These are phyloP conservation scores for Xenotilapia caudafasciata DNA, from an alignment of 2,113 vertebrate genomes.

Conservation along the genomic window DNA sequence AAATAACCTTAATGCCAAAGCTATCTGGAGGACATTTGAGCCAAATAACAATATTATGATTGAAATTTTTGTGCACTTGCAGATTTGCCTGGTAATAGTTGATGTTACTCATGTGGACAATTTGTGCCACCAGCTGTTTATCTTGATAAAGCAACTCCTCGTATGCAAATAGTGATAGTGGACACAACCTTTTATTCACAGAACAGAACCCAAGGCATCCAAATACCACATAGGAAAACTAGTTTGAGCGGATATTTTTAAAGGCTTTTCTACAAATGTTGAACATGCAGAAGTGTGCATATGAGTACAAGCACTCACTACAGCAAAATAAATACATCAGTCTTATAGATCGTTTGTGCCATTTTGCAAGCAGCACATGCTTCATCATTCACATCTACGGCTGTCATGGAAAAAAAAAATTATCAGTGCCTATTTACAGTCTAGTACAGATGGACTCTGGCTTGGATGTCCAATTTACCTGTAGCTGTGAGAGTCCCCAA, in stretches of 20 bases:
- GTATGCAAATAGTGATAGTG: neutral
- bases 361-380: neutral
- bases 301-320: neutral
- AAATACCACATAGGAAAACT: neutral
- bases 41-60: neutral
- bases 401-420: conserved; percentile 49
- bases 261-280: neutral
- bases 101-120: neutral
- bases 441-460: conserved; percentile 50
- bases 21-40: neutral
- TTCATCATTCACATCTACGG: conserved; percentile 38
- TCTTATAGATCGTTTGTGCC: neutral
- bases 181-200: neutral
- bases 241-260: fast-evolving
- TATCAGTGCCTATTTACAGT: conserved; percentile 59
- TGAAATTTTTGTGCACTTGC: neutral
- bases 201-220: neutral
- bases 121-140: neutral
- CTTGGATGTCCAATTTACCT: conserved; percentile 60
- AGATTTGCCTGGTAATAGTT: neutral
- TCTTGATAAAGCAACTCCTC: neutral
- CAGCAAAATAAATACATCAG: neutral
- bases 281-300: neutral
- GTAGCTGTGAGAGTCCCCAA: conserved; percentile 41
- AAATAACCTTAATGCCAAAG: neutral